These are phyloP conservation scores for Drosophila truncata DNA, from an alignment of 1,140 invertebrate species.

Conservation along the genomic window DNA sequence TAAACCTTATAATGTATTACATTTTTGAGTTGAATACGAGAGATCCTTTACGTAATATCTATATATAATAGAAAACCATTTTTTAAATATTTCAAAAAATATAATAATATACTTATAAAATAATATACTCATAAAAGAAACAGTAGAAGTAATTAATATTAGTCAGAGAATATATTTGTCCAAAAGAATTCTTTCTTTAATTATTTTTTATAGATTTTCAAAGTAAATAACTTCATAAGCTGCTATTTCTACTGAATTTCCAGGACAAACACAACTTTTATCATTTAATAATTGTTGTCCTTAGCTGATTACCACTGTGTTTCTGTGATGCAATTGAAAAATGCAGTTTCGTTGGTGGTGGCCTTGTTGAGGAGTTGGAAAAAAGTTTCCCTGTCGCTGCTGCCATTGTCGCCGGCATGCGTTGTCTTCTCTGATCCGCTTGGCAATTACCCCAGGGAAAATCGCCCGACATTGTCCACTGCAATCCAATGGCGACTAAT, in stretches of 20 bases:
- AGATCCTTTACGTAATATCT: neutral
- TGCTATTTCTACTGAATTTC: neutral
- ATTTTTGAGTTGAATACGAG: neutral
- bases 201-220: too few species aligned
- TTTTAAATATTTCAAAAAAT: neutral
- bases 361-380: slow-evolving; percentile 17
- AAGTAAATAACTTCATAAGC: too few species aligned
- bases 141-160: too few species aligned
- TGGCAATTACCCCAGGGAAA: slow-evolving; percentile 45
- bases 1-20: neutral
- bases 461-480: slow-evolving; percentile 37
- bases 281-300: slow-evolving; percentile 11
- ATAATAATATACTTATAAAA: accelerated
- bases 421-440: slow-evolving; percentile 32
- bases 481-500: slow-evolving; percentile 78
- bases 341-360: slow-evolving; percentile 45
- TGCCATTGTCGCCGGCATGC: slow-evolving; percentile 28
- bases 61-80: neutral
- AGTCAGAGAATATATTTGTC: too few species aligned
- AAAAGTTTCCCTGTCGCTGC: slow-evolving; percentile 32
- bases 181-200: too few species aligned
- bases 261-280: neutral
- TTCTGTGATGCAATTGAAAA: neutral
- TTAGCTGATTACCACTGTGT: slow-evolving; percentile 41
- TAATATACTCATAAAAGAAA: neutral